phyloP scores from a whole-genome alignment of 2,888 invertebrate genomes.

The Drosophila anomelani region DNA sequence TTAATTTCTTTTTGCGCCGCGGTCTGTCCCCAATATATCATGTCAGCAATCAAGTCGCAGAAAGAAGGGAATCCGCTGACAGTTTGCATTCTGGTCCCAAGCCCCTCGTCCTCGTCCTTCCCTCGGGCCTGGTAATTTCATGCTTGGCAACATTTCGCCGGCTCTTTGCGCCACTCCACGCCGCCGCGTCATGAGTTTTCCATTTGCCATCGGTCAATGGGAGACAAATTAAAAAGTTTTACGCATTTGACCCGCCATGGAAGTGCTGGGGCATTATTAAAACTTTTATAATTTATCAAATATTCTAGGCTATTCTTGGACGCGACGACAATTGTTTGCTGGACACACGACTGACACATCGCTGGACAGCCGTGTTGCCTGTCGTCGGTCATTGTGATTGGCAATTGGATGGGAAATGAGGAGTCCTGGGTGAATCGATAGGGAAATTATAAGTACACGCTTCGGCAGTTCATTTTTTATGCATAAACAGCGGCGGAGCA shows the following conservation, averaged over 20 bases:
- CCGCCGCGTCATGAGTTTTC: conserved; percentile 15
- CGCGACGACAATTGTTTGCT: conserved; percentile 54
- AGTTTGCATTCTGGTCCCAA: conserved; percentile 49
- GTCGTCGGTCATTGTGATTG: conserved; percentile 58
- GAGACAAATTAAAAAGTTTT: conserved; percentile 74
- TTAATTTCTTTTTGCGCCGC: conserved; percentile 59
- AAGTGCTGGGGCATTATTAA: conserved; percentile 67
- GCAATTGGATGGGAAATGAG: conserved; percentile 8
- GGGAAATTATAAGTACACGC: conserved; percentile 56
- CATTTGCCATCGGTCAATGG: conserved; percentile 38
- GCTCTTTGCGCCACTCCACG: conserved; percentile 43
- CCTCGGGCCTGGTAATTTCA: conserved; percentile 63
- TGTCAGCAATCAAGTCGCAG: conserved; percentile 68
- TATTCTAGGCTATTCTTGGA: conserved; percentile 39
- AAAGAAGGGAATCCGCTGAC: conserved; percentile 69
- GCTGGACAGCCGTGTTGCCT: conserved; percentile 31
- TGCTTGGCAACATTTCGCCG: conserved; percentile 70
- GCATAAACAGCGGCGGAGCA: conserved; percentile 49
- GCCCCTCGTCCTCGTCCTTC: conserved; percentile 17
- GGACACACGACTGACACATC: conserved; percentile 60
- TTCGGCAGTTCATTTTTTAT: conserved; percentile 69
- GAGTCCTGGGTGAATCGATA: conserved; percentile 7
- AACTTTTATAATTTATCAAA: conserved; percentile 78
- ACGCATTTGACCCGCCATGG: conserved; percentile 35
- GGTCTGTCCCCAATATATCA: conserved; percentile 56